These are phyloP conservation scores for Plutella xylostella DNA, from an alignment of 2,888 invertebrate genomes.

Conservation along the genomic window DNA sequence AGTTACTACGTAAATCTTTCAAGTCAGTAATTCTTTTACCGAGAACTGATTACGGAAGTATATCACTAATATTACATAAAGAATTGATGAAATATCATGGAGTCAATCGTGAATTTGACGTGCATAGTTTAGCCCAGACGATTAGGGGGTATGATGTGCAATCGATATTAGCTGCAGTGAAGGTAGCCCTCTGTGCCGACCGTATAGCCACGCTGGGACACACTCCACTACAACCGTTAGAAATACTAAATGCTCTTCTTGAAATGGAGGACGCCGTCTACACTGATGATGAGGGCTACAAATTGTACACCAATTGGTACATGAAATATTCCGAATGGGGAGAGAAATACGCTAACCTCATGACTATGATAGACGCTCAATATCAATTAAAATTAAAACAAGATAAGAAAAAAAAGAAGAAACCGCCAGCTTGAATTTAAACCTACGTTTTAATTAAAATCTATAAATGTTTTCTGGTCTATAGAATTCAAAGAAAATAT, in stretches of 20 bases:
- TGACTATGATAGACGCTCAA: slow-evolving; percentile 43
- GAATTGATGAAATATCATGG: slow-evolving; percentile 71
- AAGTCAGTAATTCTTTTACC: slow-evolving; percentile 68
- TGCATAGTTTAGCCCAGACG: slow-evolving; percentile 67
- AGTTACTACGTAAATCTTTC: slow-evolving; percentile 65
- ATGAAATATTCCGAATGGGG: slow-evolving; percentile 42
- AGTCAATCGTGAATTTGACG: slow-evolving; percentile 68
- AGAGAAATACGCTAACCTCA: slow-evolving; percentile 34
- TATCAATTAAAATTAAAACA: slow-evolving; percentile 37
- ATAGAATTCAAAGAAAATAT: too few species aligned
- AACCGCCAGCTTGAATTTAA: not conserved
- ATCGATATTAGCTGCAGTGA: slow-evolving; percentile 50
- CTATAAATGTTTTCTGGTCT: too few species aligned
- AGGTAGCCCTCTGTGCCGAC: slow-evolving; percentile 48
- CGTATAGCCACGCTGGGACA: slow-evolving; percentile 64
- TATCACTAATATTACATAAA: slow-evolving; percentile 64
- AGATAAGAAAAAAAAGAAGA: slow-evolving; percentile 31
- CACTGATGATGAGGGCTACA: slow-evolving; percentile 47
- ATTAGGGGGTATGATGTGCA: slow-evolving; percentile 66
- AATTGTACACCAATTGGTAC: slow-evolving; percentile 64
- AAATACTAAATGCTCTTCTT: slow-evolving; percentile 60
- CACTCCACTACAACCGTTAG: slow-evolving; percentile 60
- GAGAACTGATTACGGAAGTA: slow-evolving; percentile 70
- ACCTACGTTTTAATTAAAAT: too few species aligned
- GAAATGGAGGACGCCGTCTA: slow-evolving; percentile 33